phyloP scores from a whole-genome alignment of 2,797 vertebrate genomes.

The Gallinago solitaria region DNA sequence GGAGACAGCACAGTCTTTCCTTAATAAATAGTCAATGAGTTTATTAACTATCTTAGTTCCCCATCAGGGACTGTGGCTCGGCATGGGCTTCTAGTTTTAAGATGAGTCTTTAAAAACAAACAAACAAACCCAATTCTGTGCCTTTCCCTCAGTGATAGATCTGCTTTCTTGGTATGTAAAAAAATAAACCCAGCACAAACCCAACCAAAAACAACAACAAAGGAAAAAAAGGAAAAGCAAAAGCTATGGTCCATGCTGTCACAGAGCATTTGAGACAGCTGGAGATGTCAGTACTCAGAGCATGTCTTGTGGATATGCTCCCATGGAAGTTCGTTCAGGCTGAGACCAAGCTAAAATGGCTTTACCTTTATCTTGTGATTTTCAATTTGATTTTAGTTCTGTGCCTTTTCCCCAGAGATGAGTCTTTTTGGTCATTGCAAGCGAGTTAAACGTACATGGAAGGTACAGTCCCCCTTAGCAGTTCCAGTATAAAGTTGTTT shows the following conservation, averaged over 20 bases:
- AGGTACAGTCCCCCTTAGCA: neutral
- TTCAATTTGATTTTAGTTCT: slow-evolving; percentile 12
- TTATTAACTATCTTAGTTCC: neutral
- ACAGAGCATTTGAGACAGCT: neutral
- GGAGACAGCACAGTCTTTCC: neutral
- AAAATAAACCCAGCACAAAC: neutral
- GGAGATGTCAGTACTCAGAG: neutral
- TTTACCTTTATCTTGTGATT: slow-evolving; percentile 16
- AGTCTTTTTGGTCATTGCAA: neutral
- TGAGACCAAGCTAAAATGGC: neutral
- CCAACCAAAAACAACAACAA: neutral
- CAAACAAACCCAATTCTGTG: neutral
- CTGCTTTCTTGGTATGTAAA: neutral
- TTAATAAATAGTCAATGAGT: neutral
- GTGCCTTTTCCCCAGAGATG: neutral
- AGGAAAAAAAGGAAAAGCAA: neutral
- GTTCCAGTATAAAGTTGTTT: neutral
- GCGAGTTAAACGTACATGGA: neutral
- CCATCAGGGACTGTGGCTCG: neutral
- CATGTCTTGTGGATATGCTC: neutral
- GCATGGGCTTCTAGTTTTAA: neutral
- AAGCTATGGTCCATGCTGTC: neutral
- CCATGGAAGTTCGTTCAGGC: neutral
- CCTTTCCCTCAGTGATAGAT: neutral
- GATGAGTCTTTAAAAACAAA: neutral